Conservation (phyloP, 2,797 vertebrate genomes). For the Lutjanus campechanus region DNA sequence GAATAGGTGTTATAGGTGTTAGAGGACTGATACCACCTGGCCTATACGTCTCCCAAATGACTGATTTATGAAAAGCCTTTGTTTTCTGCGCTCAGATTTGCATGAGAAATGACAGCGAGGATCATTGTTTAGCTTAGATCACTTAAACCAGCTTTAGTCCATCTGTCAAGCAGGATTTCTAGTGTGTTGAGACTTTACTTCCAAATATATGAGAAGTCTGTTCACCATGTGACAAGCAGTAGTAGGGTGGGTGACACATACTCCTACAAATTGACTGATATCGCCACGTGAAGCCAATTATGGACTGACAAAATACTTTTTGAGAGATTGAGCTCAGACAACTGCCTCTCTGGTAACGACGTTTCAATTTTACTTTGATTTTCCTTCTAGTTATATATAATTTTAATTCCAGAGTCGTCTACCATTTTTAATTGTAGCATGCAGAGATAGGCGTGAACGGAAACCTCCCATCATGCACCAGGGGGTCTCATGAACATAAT, state of each 20-base stretch:
- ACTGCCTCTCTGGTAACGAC: neutral
- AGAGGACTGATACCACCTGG: constrained; percentile 76
- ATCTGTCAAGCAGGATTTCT: constrained; percentile 56
- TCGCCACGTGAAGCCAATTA: constrained; percentile 33
- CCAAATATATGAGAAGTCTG: constrained; percentile 38
- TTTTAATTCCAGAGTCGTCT: neutral
- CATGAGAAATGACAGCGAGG: constrained; percentile 69
- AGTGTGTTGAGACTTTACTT: constrained; percentile 15
- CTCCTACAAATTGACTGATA: constrained; percentile 32
- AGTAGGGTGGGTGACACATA: constrained; percentile 17
- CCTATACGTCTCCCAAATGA: constrained; percentile 71
- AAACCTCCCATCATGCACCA: constrained; percentile 35
- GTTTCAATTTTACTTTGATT: neutral
- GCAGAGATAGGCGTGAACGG: neutral
- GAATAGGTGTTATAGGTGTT: constrained; percentile 81
- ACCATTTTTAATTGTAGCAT: constrained; percentile 1
- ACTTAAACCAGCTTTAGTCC: constrained; percentile 48
- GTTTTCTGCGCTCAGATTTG: constrained; percentile 72
- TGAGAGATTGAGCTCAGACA: constrained; percentile 5
- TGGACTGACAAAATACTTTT: constrained; percentile 35
- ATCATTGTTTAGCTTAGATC: constrained; percentile 62
- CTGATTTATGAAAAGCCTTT: constrained; percentile 69
- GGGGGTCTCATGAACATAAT: constrained; percentile 1
- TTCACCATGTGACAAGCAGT: constrained; percentile 18
- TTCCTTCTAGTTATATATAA: neutral